Evolutionary conservation across 2,888 invertebrate species (phyloP).

Genomic region (Lasioglossum malachurum): DNA sequence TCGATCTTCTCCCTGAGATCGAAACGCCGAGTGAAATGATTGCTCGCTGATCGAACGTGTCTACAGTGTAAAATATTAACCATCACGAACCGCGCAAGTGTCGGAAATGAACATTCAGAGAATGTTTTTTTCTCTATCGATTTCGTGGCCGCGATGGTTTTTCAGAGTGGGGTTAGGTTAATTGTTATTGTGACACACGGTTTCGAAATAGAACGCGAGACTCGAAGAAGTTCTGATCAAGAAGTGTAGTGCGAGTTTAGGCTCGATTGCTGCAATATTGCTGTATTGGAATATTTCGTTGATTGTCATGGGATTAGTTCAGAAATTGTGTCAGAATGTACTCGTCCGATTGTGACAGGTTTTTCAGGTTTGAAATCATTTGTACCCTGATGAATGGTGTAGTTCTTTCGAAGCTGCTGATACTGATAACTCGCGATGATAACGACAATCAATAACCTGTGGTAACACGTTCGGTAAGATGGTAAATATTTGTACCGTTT

Average conservation of each 20-base stretch:
- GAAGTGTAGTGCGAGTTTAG: not conserved
- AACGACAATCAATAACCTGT: conserved; percentile 1
- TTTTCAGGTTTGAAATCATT: not conserved
- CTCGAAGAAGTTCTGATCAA: not conserved
- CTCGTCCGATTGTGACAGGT: not conserved
- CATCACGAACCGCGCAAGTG: not conserved
- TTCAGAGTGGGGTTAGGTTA: not conserved
- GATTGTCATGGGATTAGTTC: not conserved
- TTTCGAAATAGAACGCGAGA: not conserved
- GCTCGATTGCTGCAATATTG: not conserved
- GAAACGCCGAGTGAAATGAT: not conserved
- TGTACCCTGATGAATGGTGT: not conserved
- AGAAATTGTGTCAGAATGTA: not conserved
- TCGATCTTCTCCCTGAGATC: not conserved
- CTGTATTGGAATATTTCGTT: not conserved
- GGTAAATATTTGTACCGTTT: conserved; percentile 19
- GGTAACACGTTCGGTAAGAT: conserved; percentile 16
- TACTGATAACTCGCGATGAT: conserved; percentile 2
- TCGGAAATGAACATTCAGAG: not conserved
- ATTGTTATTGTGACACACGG: conserved; percentile 4
- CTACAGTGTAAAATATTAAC: not conserved
- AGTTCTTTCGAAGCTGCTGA: not conserved
- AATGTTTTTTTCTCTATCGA: not conserved
- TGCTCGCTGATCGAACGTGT: not conserved
- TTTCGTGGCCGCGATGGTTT: not conserved